Evolutionary conservation across 2,888 invertebrate species (phyloP), one percentile per base, ranked within the genome.

Genomic region (Parnassius glacialis): DNA sequence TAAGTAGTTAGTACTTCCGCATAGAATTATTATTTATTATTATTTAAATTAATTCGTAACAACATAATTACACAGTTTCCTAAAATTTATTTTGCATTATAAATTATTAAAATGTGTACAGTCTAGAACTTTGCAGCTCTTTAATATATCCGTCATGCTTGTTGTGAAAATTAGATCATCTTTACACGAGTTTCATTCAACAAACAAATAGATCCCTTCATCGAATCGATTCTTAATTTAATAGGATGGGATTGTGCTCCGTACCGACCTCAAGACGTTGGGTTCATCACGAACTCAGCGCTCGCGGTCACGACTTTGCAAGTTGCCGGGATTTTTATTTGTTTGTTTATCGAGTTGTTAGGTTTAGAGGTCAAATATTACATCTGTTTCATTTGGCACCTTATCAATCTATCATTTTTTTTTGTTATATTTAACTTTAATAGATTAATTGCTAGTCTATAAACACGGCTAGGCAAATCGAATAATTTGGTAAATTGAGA

Each of bases 141-240:
- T 65, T 44, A 41, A 45, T 53, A 51, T 48, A 66, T 3, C 69
- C 74, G 73, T 79, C 78, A 80, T 75, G 76, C 72, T 71, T 70
- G 70, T 72, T 68, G 70, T 74, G 71, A 71, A 80, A 85, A 85
- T 85, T 84, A 85, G 85, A 85, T 85, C 85, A 85, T 85, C 83
- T 72, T 72, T 72, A 70, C 72, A 73, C 70, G 69, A 74, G 71
- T 66, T 68, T 71, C 74, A 75, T 74, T 74, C 72, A 70, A 71
- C 77, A 80, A 80, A 81, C 77, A 79, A 78, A 79, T 79, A 77
- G 77, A 76, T 76, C 70, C 71, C 68, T 72, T 78, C 78, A 74
- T 74, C 70, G 70, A 66, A 74, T 76, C 74, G 76, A 77, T 82
- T 79, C 74, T 76, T 78, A 79, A 79, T 82, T 79, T 76, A 81